Base-by-base conservation (phyloP, 1,140 invertebrate genomes). In the Lanistes nyassanus region DNA sequence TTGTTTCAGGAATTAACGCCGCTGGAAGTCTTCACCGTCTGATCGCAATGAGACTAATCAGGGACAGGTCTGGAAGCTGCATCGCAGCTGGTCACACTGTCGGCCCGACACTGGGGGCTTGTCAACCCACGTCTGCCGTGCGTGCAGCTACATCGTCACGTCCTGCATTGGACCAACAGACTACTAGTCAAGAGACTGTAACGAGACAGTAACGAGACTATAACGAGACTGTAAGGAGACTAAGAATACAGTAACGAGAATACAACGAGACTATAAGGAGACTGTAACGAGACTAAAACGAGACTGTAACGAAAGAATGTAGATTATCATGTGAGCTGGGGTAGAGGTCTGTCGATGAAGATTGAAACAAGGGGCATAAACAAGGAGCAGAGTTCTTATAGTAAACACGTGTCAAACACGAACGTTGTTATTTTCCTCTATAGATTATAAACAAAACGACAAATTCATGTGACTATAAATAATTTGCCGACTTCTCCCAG, bases 401-500 rank as follows among this genome's bases (percentile, higher is more conserved):
- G 26, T 23, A 62, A 62, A 23, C 13, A 65, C 16, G 23, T 36
- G 62, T 11, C 16, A 37, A 23, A 65, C 19, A 23, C 19, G 62
- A 23, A 65, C 19, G 31, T 36, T 31, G 31, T 36, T 31, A 65
- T 36, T 31, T 4, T 36, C 31, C 4, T 36, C 31, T 36, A 65
- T 31, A 65, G 39, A 36, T 36, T 36, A 31, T 36, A 65, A 36
- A 65, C 34, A 36, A 65, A 65, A 36, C 34, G 39, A 36, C 34
- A 65, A 23, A 34, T 36, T 11, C 13, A 65, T 29, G 23, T 36
- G 62, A 34, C 34, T 29, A 65, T 36, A 36, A 65, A 65, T 29
- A 65, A 65, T 29, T 36, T 36, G 62, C 34, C 34, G 62, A 65
- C n/a, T n/a, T n/a, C n/a, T n/a, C n/a, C n/a, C n/a, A n/a, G n/a